Evolutionary conservation across 2,797 vertebrate genomes (phyloP).

Genomic region (Molossus alvarezi): DNA sequence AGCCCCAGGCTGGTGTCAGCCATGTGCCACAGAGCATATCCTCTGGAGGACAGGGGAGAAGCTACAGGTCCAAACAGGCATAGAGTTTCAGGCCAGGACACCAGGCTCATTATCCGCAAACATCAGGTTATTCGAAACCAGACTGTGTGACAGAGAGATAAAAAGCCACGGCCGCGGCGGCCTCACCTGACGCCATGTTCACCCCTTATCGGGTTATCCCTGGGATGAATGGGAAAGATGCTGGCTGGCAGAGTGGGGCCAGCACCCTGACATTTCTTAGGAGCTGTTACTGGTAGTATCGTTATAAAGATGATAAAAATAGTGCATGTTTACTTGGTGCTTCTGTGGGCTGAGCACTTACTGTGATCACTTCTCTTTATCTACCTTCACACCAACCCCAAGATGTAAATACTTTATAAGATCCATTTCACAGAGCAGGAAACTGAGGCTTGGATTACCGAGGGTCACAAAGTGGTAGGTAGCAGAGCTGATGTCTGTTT

Average conservation of each 20-base stretch:
- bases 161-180: not conserved
- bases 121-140: slow-evolving; percentile 72
- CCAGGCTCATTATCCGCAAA: slow-evolving; percentile 62
- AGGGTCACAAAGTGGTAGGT: not conserved
- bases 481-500: not conserved
- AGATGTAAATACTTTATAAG: not conserved
- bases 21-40: slow-evolving; percentile 34
- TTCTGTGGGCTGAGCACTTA: not conserved
- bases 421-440: slow-evolving; percentile 14
- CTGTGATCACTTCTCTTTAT: not conserved
- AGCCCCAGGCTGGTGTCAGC: slow-evolving; percentile 62
- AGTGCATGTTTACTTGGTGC: not conserved
- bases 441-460: slow-evolving; percentile 11
- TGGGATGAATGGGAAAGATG: not conserved
- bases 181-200: slow-evolving; percentile 19
- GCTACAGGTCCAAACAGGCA: slow-evolving; percentile 64
- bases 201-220: not conserved
- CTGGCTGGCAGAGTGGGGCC: not conserved
- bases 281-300: not conserved
- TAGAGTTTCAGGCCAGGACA: slow-evolving; percentile 74
- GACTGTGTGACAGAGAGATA: slow-evolving; percentile 25
- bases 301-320: not conserved
- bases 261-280: not conserved
- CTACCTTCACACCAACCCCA: slow-evolving; percentile 21
- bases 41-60: not conserved